Evolutionary conservation across 2,797 vertebrate genomes (phyloP), one percentile per base, ranked within the genome.

Genomic region (Chiroxiphia lanceolata): DNA sequence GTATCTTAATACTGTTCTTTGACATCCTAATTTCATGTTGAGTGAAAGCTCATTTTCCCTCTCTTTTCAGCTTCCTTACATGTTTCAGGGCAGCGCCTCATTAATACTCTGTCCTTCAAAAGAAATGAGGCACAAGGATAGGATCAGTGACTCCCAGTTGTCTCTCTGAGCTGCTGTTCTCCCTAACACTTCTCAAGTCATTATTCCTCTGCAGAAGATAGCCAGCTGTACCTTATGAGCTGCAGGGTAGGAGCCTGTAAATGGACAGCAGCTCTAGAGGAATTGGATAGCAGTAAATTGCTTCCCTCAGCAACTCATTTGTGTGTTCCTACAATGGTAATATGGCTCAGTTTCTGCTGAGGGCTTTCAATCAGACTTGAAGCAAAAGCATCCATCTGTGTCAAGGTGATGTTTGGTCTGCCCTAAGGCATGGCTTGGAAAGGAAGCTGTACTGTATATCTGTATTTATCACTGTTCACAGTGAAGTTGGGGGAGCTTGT

Each of bases 281-380:
- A 95, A 86, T 0, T 36, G 54, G 86, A 40, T 83, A 93, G 90
- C 67, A 83, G 83, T 76, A 95, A 95, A 95, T 92, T 90, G 70
- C 85, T 95, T 94, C 86, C 88, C 90, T 87, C 48, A 20, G 93
- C 90, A 96, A 79, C 88, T 95, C 77, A 89, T 95, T 95, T 93
- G 74, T 82, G 83, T 67, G 70, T 34, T 93, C 70, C 70, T 89
- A 10, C 94, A 63, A 40, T 6, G 20, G 85, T 71, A 78, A 83
- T 65, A 47, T 33, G 31, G 34, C 54, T 72, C 48, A 47, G 57
- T 29, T 96, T 94, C 69, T 94, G 86, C 77, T 75, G 89, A 88
- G 63, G 57, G 90, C 57, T 92, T 86, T 95, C 88, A 92, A 89
- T 89, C 88, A 88, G 23, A 59, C 71, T 74, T 33, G 64, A 76